Evolutionary conservation across 2,888 invertebrate species (phyloP), one percentile per base, ranked within the genome.

Genomic region (Ennomos fuscantarius): DNA sequence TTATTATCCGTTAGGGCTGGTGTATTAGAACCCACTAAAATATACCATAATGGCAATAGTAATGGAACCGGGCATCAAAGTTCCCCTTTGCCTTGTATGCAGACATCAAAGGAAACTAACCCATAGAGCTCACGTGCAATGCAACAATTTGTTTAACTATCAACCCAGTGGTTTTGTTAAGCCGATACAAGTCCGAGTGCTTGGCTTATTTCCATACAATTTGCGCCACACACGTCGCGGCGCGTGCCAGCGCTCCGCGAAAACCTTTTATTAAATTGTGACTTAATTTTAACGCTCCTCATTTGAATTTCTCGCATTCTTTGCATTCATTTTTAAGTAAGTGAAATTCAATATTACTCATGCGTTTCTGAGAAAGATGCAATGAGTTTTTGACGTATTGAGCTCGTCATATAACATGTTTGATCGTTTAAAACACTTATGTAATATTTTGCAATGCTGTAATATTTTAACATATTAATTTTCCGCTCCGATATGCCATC

Each of bases 181-280:
- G 53, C 60, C 56, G 42, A 49, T 68, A 76, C 78, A 78, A 76
- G 79, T 83, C 77, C 77, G 74, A 74, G 73, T 70, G 74, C 65
- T 71, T 65, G 62, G 66, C 78, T 82, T 79, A 87, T 87, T 87
- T 84, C 81, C 88, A 87, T 88, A 87, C 86, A 86, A 87, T 87
- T 86, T 83, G 79, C 73, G 78, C 86, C 86, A 83, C 88, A 87
- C 87, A 88, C 81, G 79, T 67, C 47, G 84, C 59, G 55, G 69
- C 77, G 77, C 80, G 79, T 76, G 83, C 76, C 69, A 63, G 66
- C 67, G 65, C 73, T 79, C 76, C 66, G 70, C 59, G 76, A 79
- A 81, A 68, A 63, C 65, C 62, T 70, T 67, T 57, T 69, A 71
- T 69, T 69, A 72, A 73, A 67, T 67, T 65, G 57, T 37, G 53